phyloP scores from a whole-genome alignment of 2,113 vertebrate genomes.

The Meriones unguiculatus region DNA sequence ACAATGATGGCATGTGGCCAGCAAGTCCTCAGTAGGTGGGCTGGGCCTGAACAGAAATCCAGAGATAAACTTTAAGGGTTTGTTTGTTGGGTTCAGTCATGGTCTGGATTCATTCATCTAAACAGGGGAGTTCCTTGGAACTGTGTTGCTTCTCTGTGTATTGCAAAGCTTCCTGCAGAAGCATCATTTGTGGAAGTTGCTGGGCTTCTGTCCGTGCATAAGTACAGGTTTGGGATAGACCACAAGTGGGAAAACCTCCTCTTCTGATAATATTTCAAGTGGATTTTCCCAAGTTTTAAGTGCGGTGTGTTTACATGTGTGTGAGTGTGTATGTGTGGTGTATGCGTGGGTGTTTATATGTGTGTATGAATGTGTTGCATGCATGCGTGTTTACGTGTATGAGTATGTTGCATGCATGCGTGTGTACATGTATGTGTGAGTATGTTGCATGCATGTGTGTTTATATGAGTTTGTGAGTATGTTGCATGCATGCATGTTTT shows the following conservation, averaged over 20 bases:
- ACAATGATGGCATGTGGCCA: background rate
- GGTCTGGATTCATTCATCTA: constrained; percentile 11
- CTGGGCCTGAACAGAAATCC: background rate
- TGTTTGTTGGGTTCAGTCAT: constrained; percentile 65
- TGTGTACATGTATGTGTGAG: background rate
- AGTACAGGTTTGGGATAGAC: no score
- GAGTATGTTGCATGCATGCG: background rate
- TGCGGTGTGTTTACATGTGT: background rate
- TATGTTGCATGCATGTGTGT: background rate
- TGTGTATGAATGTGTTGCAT: background rate
- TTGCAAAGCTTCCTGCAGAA: background rate
- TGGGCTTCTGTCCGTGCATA: fast-evolving
- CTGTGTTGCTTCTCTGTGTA: constrained; percentile 13
- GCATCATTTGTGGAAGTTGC: background rate
- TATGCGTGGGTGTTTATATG: background rate
- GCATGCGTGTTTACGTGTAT: background rate
- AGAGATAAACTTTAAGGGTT: constrained; percentile 56
- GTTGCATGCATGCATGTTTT: background rate
- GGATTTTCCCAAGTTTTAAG: background rate
- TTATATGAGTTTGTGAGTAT: background rate
- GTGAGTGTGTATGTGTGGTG: background rate
- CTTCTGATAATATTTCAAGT: background rate
- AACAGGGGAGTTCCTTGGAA: constrained; percentile 60
- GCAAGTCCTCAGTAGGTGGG: background rate
- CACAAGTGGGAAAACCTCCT: fast-evolving